phyloP scores from a whole-genome alignment of 2,113 vertebrate species.

The Eudorcas thomsonii region DNA sequence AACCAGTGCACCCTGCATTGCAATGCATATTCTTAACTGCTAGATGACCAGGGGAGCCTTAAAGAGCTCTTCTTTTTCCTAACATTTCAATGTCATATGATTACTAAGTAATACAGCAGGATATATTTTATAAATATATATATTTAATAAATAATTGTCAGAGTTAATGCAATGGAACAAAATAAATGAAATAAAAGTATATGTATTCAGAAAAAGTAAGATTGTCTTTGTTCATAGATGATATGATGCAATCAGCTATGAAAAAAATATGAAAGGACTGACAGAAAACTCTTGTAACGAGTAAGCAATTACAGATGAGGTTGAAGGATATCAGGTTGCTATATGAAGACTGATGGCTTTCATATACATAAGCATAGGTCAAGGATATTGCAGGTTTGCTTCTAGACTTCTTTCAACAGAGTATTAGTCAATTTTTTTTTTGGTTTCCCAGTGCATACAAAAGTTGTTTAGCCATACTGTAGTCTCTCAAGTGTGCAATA shows the following conservation, averaged over 20 bases:
- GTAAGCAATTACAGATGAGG: not conserved
- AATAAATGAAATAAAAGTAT: not conserved
- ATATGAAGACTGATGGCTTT: not conserved
- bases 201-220: not conserved
- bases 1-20: not conserved
- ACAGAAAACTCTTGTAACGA: not conserved
- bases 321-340: not conserved
- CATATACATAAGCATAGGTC: not conserved
- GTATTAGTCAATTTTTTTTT: not conserved
- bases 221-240: not conserved
- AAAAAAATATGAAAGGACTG: not conserved
- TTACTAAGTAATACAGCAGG: not conserved
- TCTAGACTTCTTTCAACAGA: not conserved
- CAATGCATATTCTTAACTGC: not conserved
- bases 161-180: not conserved
- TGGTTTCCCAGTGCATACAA: not conserved
- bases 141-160: not conserved
- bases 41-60: not conserved
- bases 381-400: not conserved
- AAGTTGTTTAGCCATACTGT: not conserved
- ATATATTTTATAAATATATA: not conserved
- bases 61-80: not conserved
- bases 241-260: not conserved
- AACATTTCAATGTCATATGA: not conserved
- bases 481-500: not conserved